Conservation (phyloP, 35 echinoderm and acorn worm species). For the Lytechinus pictus region DNA sequence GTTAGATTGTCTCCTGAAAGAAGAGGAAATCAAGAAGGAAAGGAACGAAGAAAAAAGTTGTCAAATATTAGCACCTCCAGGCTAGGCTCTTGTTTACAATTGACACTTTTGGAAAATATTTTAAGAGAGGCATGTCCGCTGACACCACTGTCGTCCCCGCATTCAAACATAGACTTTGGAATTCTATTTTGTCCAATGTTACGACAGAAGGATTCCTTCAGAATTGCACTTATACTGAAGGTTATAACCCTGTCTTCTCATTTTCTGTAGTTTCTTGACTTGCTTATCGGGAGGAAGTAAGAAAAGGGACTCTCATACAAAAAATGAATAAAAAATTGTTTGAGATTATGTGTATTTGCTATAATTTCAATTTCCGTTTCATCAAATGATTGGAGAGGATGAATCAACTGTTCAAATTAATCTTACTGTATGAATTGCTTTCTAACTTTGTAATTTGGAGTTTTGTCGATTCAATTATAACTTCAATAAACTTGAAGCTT, state of each 20-base stretch:
- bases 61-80: constrained; percentile 22
- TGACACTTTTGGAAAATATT: constrained; percentile 34
- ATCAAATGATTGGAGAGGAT: neutral
- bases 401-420: neutral
- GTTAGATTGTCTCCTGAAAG: neutral
- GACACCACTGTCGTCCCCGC: neutral
- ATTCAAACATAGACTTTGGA: constrained; percentile 13
- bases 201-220: neutral
- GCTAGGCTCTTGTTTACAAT: constrained; percentile 22
- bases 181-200: neutral
- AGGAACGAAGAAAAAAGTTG: constrained; percentile 1
- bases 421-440: neutral
- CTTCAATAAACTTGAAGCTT: neutral
- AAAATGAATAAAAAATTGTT: neutral
- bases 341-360: neutral
- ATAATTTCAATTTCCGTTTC: neutral
- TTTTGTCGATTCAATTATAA: neutral
- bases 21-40: neutral
- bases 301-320: neutral
- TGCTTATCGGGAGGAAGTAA: neutral
- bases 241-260: neutral
- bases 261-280: neutral
- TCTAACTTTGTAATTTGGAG: neutral
- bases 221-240: neutral
- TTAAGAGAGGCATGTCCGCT: constrained; percentile 11